Evolutionary conservation across 92 coral and sea anemone genomes (phyloP).

Genomic region (Isaurus tuberculatus): DNA sequence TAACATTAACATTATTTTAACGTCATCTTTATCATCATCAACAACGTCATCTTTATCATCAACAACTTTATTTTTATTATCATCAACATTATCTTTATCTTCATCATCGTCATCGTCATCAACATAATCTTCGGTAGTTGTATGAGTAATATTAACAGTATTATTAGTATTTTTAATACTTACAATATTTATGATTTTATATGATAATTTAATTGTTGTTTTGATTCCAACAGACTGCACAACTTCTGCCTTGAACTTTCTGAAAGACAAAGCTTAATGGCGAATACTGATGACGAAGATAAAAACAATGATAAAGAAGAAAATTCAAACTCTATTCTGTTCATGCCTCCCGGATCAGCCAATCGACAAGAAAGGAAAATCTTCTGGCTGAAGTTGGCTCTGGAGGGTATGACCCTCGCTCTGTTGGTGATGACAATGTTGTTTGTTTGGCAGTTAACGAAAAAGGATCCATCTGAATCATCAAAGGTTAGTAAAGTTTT

Average conservation of each 20-base stretch:
- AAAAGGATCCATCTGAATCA: not conserved
- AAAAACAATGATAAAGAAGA: conserved; percentile 22
- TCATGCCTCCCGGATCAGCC: conserved; percentile 7
- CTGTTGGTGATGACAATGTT: conserved; percentile 66
- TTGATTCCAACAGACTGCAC: not conserved
- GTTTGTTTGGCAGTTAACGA: conserved; percentile 82
- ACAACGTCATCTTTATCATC: too few species aligned
- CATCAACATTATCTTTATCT: too few species aligned
- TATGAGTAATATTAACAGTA: too few species aligned
- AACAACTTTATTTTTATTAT: too few species aligned
- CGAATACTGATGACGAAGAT: conserved; percentile 9
- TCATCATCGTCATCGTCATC: too few species aligned
- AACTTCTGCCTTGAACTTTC: not conserved
- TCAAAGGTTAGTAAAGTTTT: conserved; percentile 46
- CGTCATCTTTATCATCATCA: too few species aligned
- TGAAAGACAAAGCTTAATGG: conserved; percentile 20
- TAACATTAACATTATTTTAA: too few species aligned
- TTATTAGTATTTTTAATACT: too few species aligned
- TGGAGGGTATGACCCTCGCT: conserved; percentile 61
- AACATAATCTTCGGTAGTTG: too few species aligned
- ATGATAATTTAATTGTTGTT: too few species aligned
- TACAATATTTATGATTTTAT: too few species aligned
- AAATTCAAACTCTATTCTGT: not conserved
- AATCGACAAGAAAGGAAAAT: conserved; percentile 54
- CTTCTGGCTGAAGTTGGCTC: conserved; percentile 69